Conservation (phyloP, 2,113 vertebrate species). For the Andinoacara biseriatus region DNA sequence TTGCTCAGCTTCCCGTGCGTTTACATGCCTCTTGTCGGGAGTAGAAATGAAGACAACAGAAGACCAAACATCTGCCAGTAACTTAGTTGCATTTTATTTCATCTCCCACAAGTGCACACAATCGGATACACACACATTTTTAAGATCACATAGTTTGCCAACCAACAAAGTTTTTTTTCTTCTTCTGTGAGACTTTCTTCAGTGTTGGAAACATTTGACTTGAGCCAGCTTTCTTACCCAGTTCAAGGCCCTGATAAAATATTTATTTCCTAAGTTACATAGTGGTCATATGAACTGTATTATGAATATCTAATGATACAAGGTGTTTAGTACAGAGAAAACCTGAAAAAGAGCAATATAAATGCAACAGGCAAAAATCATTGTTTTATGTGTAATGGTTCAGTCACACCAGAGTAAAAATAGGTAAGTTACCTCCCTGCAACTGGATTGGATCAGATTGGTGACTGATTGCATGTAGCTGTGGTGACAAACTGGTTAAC, state of each 20-base stretch:
- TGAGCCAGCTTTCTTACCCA: not conserved
- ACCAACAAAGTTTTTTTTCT: not conserved
- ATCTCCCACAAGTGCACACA: not conserved
- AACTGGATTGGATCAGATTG: not conserved
- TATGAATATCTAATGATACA: not conserved
- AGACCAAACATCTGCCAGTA: constrained; percentile 3
- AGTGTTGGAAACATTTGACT: not conserved
- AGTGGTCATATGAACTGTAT: not conserved
- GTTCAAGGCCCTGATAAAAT: not conserved
- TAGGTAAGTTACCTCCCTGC: not conserved
- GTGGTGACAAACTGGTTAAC: not conserved
- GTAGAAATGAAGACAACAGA: not conserved
- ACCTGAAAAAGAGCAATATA: not conserved
- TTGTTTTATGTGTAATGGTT: not conserved
- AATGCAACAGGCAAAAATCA: not conserved
- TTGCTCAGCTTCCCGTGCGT: not conserved
- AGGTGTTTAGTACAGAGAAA: not conserved
- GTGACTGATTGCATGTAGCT: not conserved
- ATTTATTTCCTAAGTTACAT: not conserved
- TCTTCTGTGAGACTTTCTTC: not conserved
- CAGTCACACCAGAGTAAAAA: not conserved
- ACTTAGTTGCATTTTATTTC: not conserved
- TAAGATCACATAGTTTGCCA: not conserved
- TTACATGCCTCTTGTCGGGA: not conserved
- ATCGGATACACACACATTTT: not conserved